These are phyloP conservation scores for Caenorhabditis angaria DNA, from an alignment of 2,888 invertebrate species.

Conservation along the genomic window DNA sequence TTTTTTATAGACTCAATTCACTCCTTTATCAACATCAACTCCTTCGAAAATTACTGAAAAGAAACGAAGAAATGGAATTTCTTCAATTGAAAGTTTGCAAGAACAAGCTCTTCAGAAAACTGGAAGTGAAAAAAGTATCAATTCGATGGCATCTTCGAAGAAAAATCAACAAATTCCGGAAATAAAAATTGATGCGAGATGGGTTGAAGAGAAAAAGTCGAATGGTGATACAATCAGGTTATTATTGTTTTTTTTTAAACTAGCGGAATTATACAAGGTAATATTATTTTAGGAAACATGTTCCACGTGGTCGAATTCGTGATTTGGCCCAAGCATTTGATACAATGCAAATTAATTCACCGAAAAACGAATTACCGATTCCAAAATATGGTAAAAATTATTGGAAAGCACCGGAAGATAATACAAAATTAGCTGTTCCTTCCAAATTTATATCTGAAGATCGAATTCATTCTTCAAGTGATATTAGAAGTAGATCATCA, in stretches of 20 bases:
- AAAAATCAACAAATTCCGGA: neutral
- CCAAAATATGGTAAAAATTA: neutral
- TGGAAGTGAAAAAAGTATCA: neutral
- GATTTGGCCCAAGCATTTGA: conserved; percentile 31
- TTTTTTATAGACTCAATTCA: neutral
- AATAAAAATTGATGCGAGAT: conserved; percentile 2
- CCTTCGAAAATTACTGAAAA: neutral
- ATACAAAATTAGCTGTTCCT: neutral
- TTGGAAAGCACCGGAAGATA: neutral
- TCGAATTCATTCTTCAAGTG: neutral
- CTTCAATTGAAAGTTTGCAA: neutral
- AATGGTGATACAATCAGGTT: conserved; percentile 17
- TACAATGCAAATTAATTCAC: neutral
- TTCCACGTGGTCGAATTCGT: conserved; percentile 33
- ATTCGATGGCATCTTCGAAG: neutral
- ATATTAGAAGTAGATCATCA: neutral
- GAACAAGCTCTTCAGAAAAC: neutral
- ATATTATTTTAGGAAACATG: conserved; percentile 15
- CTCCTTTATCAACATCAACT: conserved; percentile 5
- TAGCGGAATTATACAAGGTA: neutral
- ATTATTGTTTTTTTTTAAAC: neutral
- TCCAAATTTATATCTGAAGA: neutral
- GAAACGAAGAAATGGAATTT: neutral
- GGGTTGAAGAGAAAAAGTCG: neutral
- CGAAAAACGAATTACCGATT: neutral